phyloP scores from a whole-genome alignment of 2,113 vertebrate genomes.

The Pycnonotus jocosus region DNA sequence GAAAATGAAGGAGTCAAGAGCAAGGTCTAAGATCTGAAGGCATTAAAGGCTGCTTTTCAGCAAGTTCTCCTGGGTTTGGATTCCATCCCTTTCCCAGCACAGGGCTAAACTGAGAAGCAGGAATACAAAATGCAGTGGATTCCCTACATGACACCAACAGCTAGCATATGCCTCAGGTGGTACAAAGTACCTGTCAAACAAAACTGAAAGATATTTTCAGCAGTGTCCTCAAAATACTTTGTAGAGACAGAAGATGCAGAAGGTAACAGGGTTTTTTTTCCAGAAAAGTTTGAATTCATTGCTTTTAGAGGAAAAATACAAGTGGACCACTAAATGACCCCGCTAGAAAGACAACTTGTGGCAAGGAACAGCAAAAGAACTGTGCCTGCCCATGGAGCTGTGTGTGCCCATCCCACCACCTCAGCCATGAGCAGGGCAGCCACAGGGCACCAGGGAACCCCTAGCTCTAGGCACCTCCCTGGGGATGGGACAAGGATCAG shows the following conservation, averaged over 20 bases:
- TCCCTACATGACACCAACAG: not conserved
- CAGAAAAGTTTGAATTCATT: not conserved
- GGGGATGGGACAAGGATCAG: fast-evolving
- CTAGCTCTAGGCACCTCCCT: not conserved
- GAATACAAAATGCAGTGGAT: not conserved
- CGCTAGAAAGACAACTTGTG: not conserved
- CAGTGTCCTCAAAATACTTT: not conserved
- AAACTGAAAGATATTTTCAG: not conserved
- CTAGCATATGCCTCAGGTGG: not conserved
- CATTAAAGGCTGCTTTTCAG: not conserved
- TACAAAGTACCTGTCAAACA: not conserved
- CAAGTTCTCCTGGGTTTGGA: not conserved
- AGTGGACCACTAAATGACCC: not conserved
- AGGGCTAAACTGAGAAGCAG: not conserved
- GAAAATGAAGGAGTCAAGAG: not conserved
- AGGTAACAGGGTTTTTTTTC: not conserved
- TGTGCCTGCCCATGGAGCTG: not conserved
- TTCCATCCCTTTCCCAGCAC: not conserved
- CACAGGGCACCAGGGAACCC: fast-evolving
- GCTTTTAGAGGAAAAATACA: not conserved
- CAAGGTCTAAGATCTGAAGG: not conserved
- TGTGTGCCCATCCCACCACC: not conserved
- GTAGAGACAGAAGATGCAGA: not conserved
- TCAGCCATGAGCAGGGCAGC: not conserved
- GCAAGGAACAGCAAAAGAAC: not conserved